A percentile compares a stretch with the other conserved stretches of the same genome.
phyloP scores from a whole-genome alignment of 2,888 invertebrate genomes.

The Drosophila tanythrix region DNA sequence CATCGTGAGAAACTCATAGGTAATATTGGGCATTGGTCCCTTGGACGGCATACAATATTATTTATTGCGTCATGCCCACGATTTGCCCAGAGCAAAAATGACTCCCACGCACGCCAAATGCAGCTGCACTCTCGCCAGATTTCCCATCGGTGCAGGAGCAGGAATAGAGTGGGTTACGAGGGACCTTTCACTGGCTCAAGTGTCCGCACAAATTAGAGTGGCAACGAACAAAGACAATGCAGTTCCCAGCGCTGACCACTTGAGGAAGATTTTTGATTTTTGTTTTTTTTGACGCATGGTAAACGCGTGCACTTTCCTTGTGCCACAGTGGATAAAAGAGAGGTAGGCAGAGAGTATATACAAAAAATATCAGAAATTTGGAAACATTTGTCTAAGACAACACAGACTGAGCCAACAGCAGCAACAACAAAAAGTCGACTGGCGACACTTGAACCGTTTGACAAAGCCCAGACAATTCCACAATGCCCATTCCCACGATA shows the following conservation, averaged over 20 bases:
- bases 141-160: slow-evolving; percentile 34
- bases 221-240: slow-evolving; percentile 43
- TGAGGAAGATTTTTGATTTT: slow-evolving; percentile 43
- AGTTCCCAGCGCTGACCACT: slow-evolving; percentile 76
- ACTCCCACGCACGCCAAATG: slow-evolving; percentile 75
- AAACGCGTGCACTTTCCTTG: slow-evolving; percentile 70
- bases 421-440: slow-evolving; percentile 43
- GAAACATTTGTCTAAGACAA: slow-evolving; percentile 77
- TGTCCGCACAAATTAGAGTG: slow-evolving; percentile 76
- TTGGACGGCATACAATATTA: slow-evolving; percentile 14
- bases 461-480: slow-evolving; percentile 69
- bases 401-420: slow-evolving; percentile 38
- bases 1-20: slow-evolving; percentile 57
- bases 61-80: slow-evolving; percentile 67
- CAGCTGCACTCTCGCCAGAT: slow-evolving; percentile 55
- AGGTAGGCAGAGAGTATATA: slow-evolving; percentile 30
- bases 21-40: neutral
- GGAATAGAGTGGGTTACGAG: slow-evolving; percentile 31
- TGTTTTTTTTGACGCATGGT: slow-evolving; percentile 67
- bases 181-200: slow-evolving; percentile 72
- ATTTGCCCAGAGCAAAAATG: slow-evolving; percentile 49
- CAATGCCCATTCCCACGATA: slow-evolving; percentile 79
- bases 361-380: slow-evolving; percentile 57
- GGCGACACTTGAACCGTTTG: slow-evolving; percentile 78
- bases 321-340: slow-evolving; percentile 44